Base-by-base conservation (phyloP, 2,113 vertebrate species). In the Conger conger region DNA sequence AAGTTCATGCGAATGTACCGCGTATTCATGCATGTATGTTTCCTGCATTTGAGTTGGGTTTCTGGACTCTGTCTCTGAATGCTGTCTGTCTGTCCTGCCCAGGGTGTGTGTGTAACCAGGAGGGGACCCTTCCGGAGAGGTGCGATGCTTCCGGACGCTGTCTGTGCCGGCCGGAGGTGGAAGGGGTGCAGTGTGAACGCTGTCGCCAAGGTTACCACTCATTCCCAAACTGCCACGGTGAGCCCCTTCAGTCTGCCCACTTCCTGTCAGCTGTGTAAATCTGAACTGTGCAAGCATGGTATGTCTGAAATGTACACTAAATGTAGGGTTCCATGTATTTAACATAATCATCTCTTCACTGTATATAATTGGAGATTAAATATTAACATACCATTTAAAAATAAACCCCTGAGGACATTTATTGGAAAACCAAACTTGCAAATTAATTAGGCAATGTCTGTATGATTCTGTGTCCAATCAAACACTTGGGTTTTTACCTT, bases 201-300 rank as follows among this genome's bases (percentile, higher is more conserved):
- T 99, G 97, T 89, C 92, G 37, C 45, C 85, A 57, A 6, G 96
- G 96, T 36, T 93, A 93, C 89, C 93, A 96, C 87, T 96, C 95
- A 0, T 98, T 97, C 87, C 97, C 97, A 23, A 85, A 87, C 83
- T 99, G 97, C 87, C 90, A 91, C 88, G 95, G 97, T 98, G n/a
- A n/a, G n/a, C n/a, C n/a, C n/a, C n/a, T n/a, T n/a, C 11, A 33
- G 33, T 60, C 81, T 20, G 36, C 17, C 23, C 81, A 30, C 81
- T 83, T 42, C 82, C 37, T n/a, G 36, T 3, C 7, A 13, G 20
- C 27, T 3, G 23, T 1, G 23, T 63, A 63, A 23, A 23, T 7
- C 4, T 63, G 57, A 63, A 27, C 3, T 0, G 18, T 4, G 23
- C 57, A 20, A 23, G 57, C 57, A 4, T 63, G 57, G 57, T n/a